Percentiles rank a stretch among this genome's conserved stretches.
phyloP scores from a whole-genome alignment of 2,888 invertebrate genomes.

The Phortica magna region DNA sequence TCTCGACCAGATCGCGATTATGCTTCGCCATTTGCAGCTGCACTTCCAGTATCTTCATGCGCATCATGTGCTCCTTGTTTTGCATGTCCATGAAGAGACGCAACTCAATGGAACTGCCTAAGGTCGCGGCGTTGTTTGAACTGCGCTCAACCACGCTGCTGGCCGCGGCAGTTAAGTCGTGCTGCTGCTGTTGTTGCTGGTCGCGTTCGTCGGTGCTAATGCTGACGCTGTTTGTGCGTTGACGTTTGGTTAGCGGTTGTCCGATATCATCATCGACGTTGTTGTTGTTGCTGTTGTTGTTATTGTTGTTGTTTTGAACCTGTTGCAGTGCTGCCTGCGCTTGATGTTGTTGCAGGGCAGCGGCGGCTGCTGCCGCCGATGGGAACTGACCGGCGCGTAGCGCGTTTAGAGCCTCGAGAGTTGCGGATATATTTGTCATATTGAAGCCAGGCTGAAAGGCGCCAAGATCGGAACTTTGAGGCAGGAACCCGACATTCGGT shows the following conservation, averaged over 20 bases:
- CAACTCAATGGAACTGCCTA: conserved; percentile 58
- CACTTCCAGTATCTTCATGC: conserved; percentile 78
- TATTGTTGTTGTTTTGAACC: conserved; percentile 58
- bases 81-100: conserved; percentile 78
- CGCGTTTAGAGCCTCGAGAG: conserved; percentile 76
- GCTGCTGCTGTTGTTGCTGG: conserved; percentile 45
- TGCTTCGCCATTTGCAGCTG: conserved; percentile 78
- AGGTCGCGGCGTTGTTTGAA: conserved; percentile 34
- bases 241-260: conserved; percentile 65
- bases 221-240: conserved; percentile 67
- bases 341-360: conserved; percentile 72
- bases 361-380: conserved; percentile 73
- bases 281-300: conserved; percentile 56
- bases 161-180: neutral
- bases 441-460: conserved; percentile 74
- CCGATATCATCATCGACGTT: conserved; percentile 64
- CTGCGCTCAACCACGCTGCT: conserved; percentile 54
- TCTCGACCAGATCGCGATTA: conserved; percentile 81
- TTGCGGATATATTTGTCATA: conserved; percentile 77
- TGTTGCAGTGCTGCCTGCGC: conserved; percentile 64
- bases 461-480: conserved; percentile 65
- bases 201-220: conserved; percentile 57
- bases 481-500: conserved; percentile 54
- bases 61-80: conserved; percentile 77
- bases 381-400: conserved; percentile 75